A percentile compares a stretch with the other conserved stretches of the same genome.
Evolutionary conservation across 1,140 invertebrate species (phyloP).

Genomic region (Heliconius melpomene): DNA sequence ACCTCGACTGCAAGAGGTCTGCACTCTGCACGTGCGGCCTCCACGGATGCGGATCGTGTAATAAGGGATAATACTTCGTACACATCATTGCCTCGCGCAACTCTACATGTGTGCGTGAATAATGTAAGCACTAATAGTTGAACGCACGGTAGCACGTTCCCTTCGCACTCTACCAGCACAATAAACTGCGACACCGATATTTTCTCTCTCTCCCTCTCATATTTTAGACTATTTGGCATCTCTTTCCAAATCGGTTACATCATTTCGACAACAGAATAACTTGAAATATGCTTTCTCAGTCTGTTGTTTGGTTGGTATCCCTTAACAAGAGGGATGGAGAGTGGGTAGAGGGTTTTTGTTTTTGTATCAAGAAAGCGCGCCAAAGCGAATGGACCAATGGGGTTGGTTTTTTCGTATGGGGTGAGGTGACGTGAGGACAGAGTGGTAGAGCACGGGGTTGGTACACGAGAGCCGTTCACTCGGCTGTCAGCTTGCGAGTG

Average conservation of each 20-base stretch:
- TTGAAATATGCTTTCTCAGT: conserved; percentile 60
- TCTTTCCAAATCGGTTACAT: conserved; percentile 71
- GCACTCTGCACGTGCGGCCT: conserved; percentile 68
- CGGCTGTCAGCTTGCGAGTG: conserved; percentile 59
- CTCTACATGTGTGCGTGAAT: conserved; percentile 69
- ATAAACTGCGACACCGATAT: conserved; percentile 65
- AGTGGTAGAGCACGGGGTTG: conserved; percentile 65
- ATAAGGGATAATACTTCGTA: conserved; percentile 80
- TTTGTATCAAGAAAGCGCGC: conserved; percentile 71
- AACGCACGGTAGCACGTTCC: conserved; percentile 80
- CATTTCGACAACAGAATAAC: conserved; percentile 59
- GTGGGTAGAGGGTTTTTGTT: conserved; percentile 49
- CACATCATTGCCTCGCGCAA: conserved; percentile 77
- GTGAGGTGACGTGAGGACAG: conserved; percentile 76
- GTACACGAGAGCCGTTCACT: conserved; percentile 73
- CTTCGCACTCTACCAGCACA: conserved; percentile 77
- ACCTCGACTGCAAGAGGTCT: conserved; percentile 73
- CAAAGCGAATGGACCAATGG: conserved; percentile 71
- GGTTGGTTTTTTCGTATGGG: conserved; percentile 59
- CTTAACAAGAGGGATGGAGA: conserved; percentile 55
- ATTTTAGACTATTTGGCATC: conserved; percentile 42
- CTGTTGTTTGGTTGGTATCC: conserved; percentile 41
- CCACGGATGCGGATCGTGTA: conserved; percentile 77
- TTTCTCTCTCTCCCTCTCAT: conserved; percentile 50
- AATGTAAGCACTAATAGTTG: conserved; percentile 76